Conservation (phyloP, 2,113 vertebrate genomes). For the Leucopternis melanops region DNA sequence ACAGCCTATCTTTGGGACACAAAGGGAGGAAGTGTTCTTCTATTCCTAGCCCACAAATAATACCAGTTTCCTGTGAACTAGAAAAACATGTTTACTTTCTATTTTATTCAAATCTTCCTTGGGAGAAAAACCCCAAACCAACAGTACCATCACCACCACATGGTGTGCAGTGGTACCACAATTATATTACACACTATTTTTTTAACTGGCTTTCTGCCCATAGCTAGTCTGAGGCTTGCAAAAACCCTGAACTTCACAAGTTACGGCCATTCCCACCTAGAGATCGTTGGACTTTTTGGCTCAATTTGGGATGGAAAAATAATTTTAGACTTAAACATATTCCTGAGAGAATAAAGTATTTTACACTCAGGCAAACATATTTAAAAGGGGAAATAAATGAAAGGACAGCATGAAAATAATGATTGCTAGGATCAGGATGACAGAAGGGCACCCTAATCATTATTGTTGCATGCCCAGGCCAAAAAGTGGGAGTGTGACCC, state of each 20-base stretch:
- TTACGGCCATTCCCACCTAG: background rate
- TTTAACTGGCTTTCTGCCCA: background rate
- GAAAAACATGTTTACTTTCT: slow-evolving; percentile 43
- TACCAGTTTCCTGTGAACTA: slow-evolving; percentile 9
- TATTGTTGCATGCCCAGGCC: background rate
- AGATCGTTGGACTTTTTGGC: background rate
- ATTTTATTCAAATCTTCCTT: background rate
- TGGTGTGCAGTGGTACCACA: background rate
- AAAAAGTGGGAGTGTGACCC: background rate
- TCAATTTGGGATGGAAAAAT: background rate
- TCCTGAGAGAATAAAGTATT: background rate
- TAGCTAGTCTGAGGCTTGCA: background rate
- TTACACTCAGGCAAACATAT: background rate
- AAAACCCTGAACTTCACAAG: background rate
- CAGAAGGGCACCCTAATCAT: background rate
- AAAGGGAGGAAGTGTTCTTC: slow-evolving; percentile 32
- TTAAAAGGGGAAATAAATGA: background rate
- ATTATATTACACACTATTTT: background rate
- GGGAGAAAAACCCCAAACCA: background rate
- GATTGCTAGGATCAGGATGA: background rate
- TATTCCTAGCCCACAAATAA: slow-evolving; percentile 33
- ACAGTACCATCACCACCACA: background rate
- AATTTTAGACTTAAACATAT: background rate
- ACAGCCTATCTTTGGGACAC: slow-evolving; percentile 2
- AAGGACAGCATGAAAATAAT: background rate